Evolutionary conservation across 2,888 invertebrate species (phyloP), one percentile per base, ranked within the genome.

Genomic region (Ectobius pallidus): DNA sequence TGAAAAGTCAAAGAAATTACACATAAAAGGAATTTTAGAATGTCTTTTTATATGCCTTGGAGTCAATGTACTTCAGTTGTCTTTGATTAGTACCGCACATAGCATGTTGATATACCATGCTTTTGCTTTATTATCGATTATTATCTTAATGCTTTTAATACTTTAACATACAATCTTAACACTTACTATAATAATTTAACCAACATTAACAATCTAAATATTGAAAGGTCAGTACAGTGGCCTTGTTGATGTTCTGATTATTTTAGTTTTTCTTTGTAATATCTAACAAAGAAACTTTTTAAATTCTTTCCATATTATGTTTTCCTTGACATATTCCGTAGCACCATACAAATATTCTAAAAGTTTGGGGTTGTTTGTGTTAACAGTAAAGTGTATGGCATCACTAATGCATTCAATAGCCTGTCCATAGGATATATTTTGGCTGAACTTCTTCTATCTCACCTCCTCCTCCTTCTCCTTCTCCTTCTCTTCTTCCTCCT

Each of bases 211-310:
- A 14, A 46, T n/a, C 3, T n/a, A 46, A 7, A 14, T 14, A 7
- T 14, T 14, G 46, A n/a, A 46, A 4, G n/a, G 3, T 46, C n/a
- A n/a, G n/a, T n/a, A n/a, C n/a, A n/a, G n/a, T n/a, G n/a, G n/a
- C n/a, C n/a, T n/a, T n/a, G n/a, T n/a, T n/a, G n/a, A n/a, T n/a
- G n/a, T n/a, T n/a, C n/a, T n/a, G n/a, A n/a, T n/a, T n/a, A n/a
- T n/a, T n/a, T n/a, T n/a, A n/a, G n/a, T n/a, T 46, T 7, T 14
- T 46, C 3, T 46, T 46, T n/a, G 11, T 14, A n/a, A 46, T 46
- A 46, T 46, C 46, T 46, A 46, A 46, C 46, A 46, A n/a, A 46
- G 11, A 46, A 46, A 46, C 46, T 46, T 46, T 46, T 46, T 46
- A 46, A 14, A 46, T 46, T 46, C n/a, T 46, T 46, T 39, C 39